Conservation (phyloP, 2,888 invertebrate species). For the Pseudococcus jackbeardsleyi region DNA sequence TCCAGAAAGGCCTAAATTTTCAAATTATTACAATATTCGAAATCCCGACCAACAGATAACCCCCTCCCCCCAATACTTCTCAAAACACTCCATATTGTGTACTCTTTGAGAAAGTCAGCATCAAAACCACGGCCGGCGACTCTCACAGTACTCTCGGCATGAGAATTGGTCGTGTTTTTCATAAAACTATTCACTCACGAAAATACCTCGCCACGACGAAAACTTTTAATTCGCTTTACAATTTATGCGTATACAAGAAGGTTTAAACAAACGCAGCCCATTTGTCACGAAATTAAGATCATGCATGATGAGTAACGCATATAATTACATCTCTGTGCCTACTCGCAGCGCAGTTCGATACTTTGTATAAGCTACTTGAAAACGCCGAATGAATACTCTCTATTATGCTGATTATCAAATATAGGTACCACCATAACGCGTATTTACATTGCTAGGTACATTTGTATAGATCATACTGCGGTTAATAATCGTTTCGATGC, state of each 20-base stretch:
- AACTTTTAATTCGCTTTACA: constrained; percentile 26
- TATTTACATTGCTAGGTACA: not conserved
- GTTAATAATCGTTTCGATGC: not conserved
- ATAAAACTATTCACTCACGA: constrained; percentile 44
- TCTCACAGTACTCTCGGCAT: not conserved
- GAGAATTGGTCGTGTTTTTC: constrained; percentile 33
- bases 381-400: constrained; percentile 1
- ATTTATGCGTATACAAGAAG: constrained; percentile 1
- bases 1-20: no score
- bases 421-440: not conserved
- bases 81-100: not conserved
- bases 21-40: not conserved
- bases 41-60: not conserved
- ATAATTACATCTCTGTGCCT: not conserved
- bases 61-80: not conserved
- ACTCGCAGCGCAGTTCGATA: not conserved
- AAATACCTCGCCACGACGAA: constrained; percentile 33
- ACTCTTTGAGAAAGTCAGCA: constrained; percentile 20
- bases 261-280: constrained; percentile 34
- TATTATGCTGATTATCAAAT: constrained; percentile 34
- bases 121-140: not conserved
- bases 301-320: constrained; percentile 44
- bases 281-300: constrained; percentile 56
- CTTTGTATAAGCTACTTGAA: constrained; percentile 25
- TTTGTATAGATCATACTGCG: constrained; percentile 1